Evolutionary conservation across 2,888 invertebrate species (phyloP), one percentile per base, ranked within the genome.

Genomic region (Prenolepis imparis): DNA sequence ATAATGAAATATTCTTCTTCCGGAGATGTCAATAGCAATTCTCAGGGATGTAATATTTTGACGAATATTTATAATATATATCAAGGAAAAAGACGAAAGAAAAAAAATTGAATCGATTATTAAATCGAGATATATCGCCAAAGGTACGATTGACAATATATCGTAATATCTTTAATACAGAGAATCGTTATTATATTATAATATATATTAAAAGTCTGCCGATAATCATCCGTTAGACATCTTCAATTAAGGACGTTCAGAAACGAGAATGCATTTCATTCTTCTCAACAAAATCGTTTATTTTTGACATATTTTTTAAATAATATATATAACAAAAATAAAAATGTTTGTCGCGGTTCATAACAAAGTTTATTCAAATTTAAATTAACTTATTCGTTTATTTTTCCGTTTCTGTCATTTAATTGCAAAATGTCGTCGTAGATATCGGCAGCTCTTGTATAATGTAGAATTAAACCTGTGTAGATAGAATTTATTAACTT

Each of bases 11-110:
- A 86, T 87, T 84, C 86, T 88, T 89, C 83, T 86, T 86, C 86
- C 84, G 74, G 88, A 83, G 84, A 89, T 83, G 89, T 88, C 90
- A 87, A 90, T 90, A 87, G 68, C 84, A 84, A 82, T 88, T 90
- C 90, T 90, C 90, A 90, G 90, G 90, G 89, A 87, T 86, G 86
- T 85, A 85, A 88, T 84, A 86, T 77, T 88, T 84, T 87, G 84
- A 83, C 78, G 86, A 84, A 81, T 82, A 84, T 77, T 87, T 83
- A 80, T 70, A 70, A 68, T 59, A 81, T 61, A 55, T 66, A 21
- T 72, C 67, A 21, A 68, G 4, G 28, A n/a, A 57, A 48, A 61
- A 15, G 15, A 28, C 1, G 39, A 61, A 44, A 36, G 11, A 67
- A 32, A 32, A 61, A 64, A 41, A 44, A 5, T n/a, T 9, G 8